Evolutionary conservation across 2,797 vertebrate species (phyloP).

Genomic region (Centropyge bicolor): DNA sequence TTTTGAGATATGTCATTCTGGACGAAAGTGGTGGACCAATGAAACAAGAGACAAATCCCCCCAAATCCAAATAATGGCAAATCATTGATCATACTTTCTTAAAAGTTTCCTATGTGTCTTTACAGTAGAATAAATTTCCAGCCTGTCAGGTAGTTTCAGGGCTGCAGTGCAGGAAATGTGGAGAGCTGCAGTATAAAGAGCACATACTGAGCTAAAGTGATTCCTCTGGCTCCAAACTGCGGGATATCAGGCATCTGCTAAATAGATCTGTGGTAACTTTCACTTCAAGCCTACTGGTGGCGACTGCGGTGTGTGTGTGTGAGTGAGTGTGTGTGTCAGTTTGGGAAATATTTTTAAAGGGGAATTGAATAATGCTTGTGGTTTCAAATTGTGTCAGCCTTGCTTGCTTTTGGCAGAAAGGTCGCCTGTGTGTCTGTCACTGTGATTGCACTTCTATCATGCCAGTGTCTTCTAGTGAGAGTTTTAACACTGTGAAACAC

Average conservation of each 20-base stretch:
- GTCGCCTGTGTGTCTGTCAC: slow-evolving; percentile 18
- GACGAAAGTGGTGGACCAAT: neutral
- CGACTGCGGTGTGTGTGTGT: slow-evolving; percentile 18
- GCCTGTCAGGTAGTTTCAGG: neutral
- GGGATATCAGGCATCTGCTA: slow-evolving; percentile 63
- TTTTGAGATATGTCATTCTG: neutral
- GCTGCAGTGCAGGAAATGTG: neutral
- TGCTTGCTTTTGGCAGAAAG: slow-evolving; percentile 25
- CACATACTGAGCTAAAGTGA: slow-evolving; percentile 34
- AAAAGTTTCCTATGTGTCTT: slow-evolving; percentile 8
- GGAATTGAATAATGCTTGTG: slow-evolving; percentile 54
- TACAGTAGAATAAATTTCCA: neutral
- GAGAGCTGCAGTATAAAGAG: slow-evolving; percentile 7
- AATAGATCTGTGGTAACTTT: slow-evolving; percentile 60
- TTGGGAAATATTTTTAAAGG: slow-evolving; percentile 33
- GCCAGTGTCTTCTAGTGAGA: neutral
- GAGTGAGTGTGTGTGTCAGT: neutral
- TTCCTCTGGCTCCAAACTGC: slow-evolving; percentile 46
- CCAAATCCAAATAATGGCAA: neutral
- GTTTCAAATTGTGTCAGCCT: slow-evolving; percentile 45
- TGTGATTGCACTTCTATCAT: neutral
- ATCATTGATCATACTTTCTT: neutral
- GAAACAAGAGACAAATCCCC: neutral
- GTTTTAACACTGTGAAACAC: too few species aligned
- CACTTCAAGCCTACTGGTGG: slow-evolving; percentile 19